Base-by-base conservation (phyloP, 2,797 vertebrate genomes). In the Periophthalmus magnuspinnatus region DNA sequence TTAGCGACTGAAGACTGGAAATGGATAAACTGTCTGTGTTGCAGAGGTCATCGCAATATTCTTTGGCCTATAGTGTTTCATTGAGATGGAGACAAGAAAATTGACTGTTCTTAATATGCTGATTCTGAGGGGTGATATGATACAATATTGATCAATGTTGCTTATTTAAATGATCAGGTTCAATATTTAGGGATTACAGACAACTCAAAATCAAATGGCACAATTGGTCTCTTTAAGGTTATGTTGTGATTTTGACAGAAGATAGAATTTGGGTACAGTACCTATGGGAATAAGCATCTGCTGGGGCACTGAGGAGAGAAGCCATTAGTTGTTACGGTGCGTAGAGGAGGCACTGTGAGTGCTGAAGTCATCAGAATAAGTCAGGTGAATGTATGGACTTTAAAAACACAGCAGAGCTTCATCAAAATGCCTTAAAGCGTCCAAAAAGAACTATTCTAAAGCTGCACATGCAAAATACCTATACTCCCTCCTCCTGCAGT, bases 21-120 rank as follows among this genome's bases (percentile, higher is more conserved):
- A 68, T 50, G 57, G 78, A 70, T 84, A 69, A 54, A 64, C 64
- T 57, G 68, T 45, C 32, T 56, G 19, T n/a, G 52, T 10, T 55
- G 24, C 52, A 55, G 13, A 45, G 13, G 41, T 45, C 41, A 45
- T 45, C 41, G 13, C 38, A 41, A 41, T 3, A 45, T 45, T 45
- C 11, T 45, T 45, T 45, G 41, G 41, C 41, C 41, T 41, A 45
- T 16, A 16, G 41, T 45, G 41, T 45, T 45, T 45, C 14, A 14
- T 14, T 14, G 41, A 45, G 11, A 28, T 28, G 2, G 2, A 14
- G 47, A 17, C 16, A 48, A 19, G 16, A 47, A 17, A 48, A 11
- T 11, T 22, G 9, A 11, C 10, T 55, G 10, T 13, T 13, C 10
- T 55, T 11, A 13, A 55, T 0, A 22, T 55, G 21, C 21, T 24